Evolutionary conservation across 2,797 vertebrate species (phyloP), one percentile per base, ranked within the genome.

Genomic region (Hemitrygon akajei): DNA sequence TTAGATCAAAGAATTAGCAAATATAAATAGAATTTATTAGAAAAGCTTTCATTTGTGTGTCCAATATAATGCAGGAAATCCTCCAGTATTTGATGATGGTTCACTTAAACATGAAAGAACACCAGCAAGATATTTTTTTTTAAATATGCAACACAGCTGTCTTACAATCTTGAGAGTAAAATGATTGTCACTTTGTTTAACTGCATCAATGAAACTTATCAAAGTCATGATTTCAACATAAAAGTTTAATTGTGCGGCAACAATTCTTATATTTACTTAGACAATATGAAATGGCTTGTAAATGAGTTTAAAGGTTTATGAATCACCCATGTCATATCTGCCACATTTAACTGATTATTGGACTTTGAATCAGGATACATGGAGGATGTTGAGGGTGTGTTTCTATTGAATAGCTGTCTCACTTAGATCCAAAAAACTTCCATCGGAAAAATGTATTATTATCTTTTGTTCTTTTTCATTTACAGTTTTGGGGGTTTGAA

Each of bases 321-420:
- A 34, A 89, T 34, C 77, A 79, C 2, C n/a, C n/a, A 14, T 60
- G 56, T 60, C 27, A 60, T 25, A 86, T 60, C 56, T 86, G 56
- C 56, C 56, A 86, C 63, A n/a, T 34, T 89, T 16, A 20, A 3
- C 66, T 69, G 69, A 20, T 37, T 66, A 37, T 37, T 89, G 86
- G 60, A 69, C 86, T 89, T 89, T 89, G 86, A 89, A 89, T 89
- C 86, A 69, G 86, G 86, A 89, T 69, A 66, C n/a, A 69, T 10
- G 60, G 60, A 69, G 60, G 60, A 89, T 89, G 27, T n/a, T 37
- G 86, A 86, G 56, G 86, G 60, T 69, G 86, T 20, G 7, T 9
- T 34, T 63, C 18, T 4, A 89, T 66, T n/a, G 30, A 37, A 47
- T n/a, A 86, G 10, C 27, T 22, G 37, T 89, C 18, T 63, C 34